Conservation (phyloP, 2,888 invertebrate species). For the Drosophila paramelanica region DNA sequence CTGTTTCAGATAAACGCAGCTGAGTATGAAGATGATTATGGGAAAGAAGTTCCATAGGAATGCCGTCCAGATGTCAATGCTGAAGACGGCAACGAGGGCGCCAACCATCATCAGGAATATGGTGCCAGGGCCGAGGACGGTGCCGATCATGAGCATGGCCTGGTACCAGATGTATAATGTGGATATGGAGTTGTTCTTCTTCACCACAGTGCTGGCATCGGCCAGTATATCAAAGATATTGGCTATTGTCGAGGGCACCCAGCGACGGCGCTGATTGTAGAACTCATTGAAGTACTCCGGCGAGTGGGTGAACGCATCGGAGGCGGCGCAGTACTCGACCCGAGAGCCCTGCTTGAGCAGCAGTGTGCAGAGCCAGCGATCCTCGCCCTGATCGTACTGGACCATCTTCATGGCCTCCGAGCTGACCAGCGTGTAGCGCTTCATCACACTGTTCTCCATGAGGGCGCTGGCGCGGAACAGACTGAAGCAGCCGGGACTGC, state of each 20-base stretch:
- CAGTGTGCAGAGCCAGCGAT: slow-evolving; percentile 97
- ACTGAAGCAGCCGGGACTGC: slow-evolving; percentile 96
- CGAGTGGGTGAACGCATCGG: slow-evolving; percentile 97
- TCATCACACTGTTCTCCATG: slow-evolving; percentile 96
- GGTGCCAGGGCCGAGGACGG: slow-evolving; percentile 90
- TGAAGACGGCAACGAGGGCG: slow-evolving; percentile 90
- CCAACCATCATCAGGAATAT: slow-evolving; percentile 93
- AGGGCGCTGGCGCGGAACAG: slow-evolving; percentile 94
- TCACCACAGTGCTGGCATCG: slow-evolving; percentile 91
- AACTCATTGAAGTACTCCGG: slow-evolving; percentile 97
- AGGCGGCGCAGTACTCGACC: slow-evolving; percentile 97
- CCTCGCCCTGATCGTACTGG: slow-evolving; percentile 98
- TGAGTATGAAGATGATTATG: slow-evolving; percentile 88
- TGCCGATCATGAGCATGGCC: slow-evolving; percentile 89
- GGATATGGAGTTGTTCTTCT: slow-evolving; percentile 95
- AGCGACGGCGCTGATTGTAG: slow-evolving; percentile 96
- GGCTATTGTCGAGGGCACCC: slow-evolving; percentile 98
- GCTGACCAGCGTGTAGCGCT: slow-evolving; percentile 92
- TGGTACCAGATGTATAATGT: slow-evolving; percentile 91
- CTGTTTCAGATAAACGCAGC: slow-evolving; percentile 88
- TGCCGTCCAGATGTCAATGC: slow-evolving; percentile 89
- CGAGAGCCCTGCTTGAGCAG: slow-evolving; percentile 95
- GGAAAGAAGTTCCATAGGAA: slow-evolving; percentile 90
- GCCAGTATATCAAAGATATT: slow-evolving; percentile 95
- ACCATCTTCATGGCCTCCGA: slow-evolving; percentile 93